phyloP scores from a whole-genome alignment of 2,797 vertebrate species.

The Denticeps clupeoides region DNA sequence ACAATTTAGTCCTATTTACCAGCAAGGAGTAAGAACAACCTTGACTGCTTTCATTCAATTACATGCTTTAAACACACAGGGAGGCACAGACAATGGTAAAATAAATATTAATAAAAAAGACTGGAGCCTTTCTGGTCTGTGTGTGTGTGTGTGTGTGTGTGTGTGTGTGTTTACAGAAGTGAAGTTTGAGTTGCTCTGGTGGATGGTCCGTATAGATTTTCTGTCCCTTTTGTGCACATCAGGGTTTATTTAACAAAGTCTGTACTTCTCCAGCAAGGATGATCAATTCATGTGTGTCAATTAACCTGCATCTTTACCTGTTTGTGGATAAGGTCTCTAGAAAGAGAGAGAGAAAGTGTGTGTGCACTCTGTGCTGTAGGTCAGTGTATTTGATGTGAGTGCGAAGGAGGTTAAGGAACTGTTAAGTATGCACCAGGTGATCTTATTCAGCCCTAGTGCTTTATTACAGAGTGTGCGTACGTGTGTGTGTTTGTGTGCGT shows the following conservation, averaged over 20 bases:
- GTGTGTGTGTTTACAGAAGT: no score
- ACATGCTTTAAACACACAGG: no score
- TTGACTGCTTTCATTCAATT: no score
- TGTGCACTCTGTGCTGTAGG: not conserved
- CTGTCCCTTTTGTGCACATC: no score
- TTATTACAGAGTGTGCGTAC: not conserved
- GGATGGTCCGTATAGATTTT: no score
- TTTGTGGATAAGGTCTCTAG: not conserved
- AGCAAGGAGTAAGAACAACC: no score
- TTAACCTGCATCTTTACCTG: constrained; percentile 28
- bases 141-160: constrained; percentile 21
- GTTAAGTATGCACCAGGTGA: not conserved
- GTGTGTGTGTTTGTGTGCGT: not conserved
- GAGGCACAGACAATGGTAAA: constrained; percentile 10
- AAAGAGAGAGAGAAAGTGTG: not conserved
- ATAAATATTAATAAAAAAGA: not conserved
- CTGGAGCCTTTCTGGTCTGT: not conserved
- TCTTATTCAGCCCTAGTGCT: not conserved
- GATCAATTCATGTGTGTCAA: constrained; percentile 37
- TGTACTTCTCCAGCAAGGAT: no score
- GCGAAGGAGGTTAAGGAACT: not conserved
- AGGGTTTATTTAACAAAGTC: no score
- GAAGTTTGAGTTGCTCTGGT: no score
- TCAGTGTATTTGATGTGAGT: not conserved
- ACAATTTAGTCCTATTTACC: no score